Conservation (phyloP, 2,113 vertebrate genomes). For the Carettochelys insculpta region DNA sequence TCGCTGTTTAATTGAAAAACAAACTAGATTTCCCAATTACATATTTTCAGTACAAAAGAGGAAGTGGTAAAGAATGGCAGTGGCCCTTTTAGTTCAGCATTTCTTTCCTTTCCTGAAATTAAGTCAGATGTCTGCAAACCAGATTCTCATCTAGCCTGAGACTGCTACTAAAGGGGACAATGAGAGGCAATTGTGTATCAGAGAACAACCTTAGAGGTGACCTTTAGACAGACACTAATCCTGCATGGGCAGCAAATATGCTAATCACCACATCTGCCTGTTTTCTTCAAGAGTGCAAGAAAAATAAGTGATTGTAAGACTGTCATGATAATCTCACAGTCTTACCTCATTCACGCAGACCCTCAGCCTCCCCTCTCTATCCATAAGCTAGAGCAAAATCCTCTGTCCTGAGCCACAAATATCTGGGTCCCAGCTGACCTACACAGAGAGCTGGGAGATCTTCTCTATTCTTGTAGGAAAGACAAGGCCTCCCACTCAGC, state of each 20-base stretch:
- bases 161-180: not conserved
- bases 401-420: not conserved
- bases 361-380: not conserved
- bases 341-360: not conserved
- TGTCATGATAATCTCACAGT: not conserved
- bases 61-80: not conserved
- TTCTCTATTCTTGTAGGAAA: not conserved
- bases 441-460: not conserved
- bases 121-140: not conserved
- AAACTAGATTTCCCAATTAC: not conserved
- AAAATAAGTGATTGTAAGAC: not conserved
- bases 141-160: not conserved
- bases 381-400: not conserved
- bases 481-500: not conserved
- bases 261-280: not conserved
- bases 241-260: not conserved
- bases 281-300: conserved; percentile 14
- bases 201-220: not conserved
- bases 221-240: not conserved
- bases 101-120: not conserved
- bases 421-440: not conserved
- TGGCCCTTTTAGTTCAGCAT: not conserved
- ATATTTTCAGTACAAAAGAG: not conserved
- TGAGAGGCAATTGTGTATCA: not conserved
- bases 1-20: not conserved